Base-by-base conservation (phyloP, 2,113 vertebrate genomes). In the Xiphorhynchus elegans region DNA sequence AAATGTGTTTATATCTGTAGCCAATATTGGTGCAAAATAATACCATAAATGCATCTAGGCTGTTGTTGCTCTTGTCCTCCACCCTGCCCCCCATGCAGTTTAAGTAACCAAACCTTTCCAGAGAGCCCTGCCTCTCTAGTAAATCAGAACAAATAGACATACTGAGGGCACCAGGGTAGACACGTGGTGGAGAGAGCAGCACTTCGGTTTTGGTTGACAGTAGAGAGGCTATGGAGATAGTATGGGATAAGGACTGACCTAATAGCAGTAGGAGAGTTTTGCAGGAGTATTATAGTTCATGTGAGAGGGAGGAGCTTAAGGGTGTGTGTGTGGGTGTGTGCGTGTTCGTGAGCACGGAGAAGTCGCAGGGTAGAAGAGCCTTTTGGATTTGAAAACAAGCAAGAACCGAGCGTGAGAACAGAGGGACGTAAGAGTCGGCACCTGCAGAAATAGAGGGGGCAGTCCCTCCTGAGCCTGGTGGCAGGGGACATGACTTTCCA, bases 221-320 rank as follows among this genome's bases (percentile, higher is more conserved):
- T 5, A 20, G 56, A 56, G 67, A 59, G 69, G 56, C 60, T 25
- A 8, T 15, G 87, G 76, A 64, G 76, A 35, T 37, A 44, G 44
- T 82, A 7, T 8, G 74, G 84, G 56, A 18, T 68, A 28, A 89
- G 17, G 39, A 60, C 56, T 90, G 90, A 70, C 28, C 73, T 52
- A 37, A n/a, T 1, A 84, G 83, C 40, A 14, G 7, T 3, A 33
- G 63, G 67, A 90, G 81, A 93, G 39, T 52, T 68, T n/a, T 80
- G 82, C 76, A 66, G 84, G 84, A 83, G 60, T 47, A 72, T 7
- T 55, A 60, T 26, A 35, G 75, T 37, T 88, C 46, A 11, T 73
- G 47, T 28, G 47, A 42, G 80, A 90, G 80, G 95, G 96, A 93
- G 95, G 96, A 93, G 95, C 90, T 63, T 95, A 78, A 68, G 66